A percentile compares a stretch with the other conserved stretches of the same genome.
Evolutionary conservation across 2,888 invertebrate species (phyloP).

Genomic region (Diadegma fenestrale): DNA sequence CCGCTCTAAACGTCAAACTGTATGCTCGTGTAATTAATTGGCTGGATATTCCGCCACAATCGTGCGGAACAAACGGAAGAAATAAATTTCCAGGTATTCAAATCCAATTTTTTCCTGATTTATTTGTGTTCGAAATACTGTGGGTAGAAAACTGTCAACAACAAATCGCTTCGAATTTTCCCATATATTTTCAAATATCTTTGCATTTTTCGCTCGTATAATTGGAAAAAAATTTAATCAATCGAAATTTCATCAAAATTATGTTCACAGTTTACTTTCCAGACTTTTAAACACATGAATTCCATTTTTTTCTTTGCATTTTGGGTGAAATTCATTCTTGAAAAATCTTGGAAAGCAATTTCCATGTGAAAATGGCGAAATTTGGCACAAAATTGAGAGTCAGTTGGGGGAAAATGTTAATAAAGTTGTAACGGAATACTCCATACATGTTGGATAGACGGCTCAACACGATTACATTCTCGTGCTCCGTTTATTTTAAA

Average conservation of each 20-base stretch:
- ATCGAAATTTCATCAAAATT: too few relatives aligned
- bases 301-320: too few relatives aligned
- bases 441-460: slow-evolving; percentile 12
- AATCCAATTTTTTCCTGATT: slow-evolving; percentile 6
- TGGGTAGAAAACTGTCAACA: not conserved
- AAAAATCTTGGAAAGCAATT: too few relatives aligned
- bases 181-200: not conserved
- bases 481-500: slow-evolving; percentile 54
- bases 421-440: slow-evolving; percentile 14
- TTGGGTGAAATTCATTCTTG: too few relatives aligned
- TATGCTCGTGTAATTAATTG: not conserved
- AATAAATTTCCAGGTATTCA: not conserved
- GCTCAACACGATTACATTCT: slow-evolving; percentile 41
- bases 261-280: too few relatives aligned
- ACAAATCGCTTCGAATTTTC: not conserved
- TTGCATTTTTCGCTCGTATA: not conserved
- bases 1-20: not conserved
- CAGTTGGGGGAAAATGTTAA: not conserved
- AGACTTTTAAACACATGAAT: too few relatives aligned
- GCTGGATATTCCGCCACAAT: not conserved
- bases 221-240: too few relatives aligned
- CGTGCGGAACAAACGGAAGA: not conserved
- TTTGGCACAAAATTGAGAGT: not conserved
- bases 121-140: not conserved
- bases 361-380: too few relatives aligned